phyloP scores from a whole-genome alignment of 2,113 vertebrate species.

The Aleadryas rufinucha region DNA sequence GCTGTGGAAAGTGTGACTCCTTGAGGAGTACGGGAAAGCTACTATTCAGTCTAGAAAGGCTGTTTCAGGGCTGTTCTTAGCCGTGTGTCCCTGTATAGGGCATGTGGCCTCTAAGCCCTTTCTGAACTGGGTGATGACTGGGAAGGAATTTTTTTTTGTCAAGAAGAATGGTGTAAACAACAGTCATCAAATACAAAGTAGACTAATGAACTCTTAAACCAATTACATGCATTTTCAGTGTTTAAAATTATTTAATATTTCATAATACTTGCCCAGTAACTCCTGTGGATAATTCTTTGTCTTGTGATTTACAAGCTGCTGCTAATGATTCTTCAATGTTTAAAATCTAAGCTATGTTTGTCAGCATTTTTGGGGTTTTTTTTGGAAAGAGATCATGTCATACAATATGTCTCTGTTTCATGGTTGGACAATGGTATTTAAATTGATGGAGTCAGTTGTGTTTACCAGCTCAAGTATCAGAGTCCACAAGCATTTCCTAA shows the following conservation, averaged over 20 bases:
- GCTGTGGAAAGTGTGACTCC: background rate
- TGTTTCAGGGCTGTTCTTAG: background rate
- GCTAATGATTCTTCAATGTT: background rate
- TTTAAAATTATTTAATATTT: background rate
- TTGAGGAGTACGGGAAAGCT: background rate
- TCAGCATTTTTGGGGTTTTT: accelerated
- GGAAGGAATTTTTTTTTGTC: background rate
- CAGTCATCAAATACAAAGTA: background rate
- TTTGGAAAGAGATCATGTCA: background rate
- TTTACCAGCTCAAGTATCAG: background rate
- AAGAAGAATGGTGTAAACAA: background rate
- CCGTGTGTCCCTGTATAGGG: background rate
- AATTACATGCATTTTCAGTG: background rate
- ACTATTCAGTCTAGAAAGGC: background rate
- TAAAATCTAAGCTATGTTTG: background rate
- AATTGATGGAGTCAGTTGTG: background rate
- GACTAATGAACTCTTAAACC: background rate
- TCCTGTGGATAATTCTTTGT: background rate
- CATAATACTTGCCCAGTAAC: background rate
- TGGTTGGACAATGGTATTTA: background rate
- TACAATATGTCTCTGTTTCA: background rate
- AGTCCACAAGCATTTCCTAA: background rate
- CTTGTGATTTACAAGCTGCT: background rate
- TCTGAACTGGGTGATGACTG: background rate
- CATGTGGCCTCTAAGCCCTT: background rate